Conservation (phyloP, 2,888 invertebrate genomes). For the Melikaiella ostensackeni region DNA sequence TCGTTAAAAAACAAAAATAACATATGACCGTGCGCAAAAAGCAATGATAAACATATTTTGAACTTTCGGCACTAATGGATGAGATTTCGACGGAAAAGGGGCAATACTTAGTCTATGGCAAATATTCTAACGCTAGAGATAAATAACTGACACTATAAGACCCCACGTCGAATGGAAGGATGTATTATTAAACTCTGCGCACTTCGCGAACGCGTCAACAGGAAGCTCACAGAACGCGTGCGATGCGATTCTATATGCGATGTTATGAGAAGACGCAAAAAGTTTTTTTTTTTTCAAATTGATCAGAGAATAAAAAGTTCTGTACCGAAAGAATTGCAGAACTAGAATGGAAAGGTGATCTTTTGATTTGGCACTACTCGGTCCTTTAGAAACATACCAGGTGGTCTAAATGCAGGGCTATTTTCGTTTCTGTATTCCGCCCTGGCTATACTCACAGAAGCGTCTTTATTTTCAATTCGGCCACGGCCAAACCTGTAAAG, state of each 20-base stretch:
- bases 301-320: background rate
- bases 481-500: constrained; percentile 69
- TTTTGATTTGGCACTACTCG: constrained; percentile 66
- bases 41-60: constrained; percentile 9
- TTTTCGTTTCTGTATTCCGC: constrained; percentile 62
- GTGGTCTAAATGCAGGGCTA: constrained; percentile 69
- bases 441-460: constrained; percentile 52
- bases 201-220: background rate
- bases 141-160: constrained; percentile 5
- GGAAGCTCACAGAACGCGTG: background rate
- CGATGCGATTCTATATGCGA: background rate
- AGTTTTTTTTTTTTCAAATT: too few species aligned
- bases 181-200: constrained; percentile 25
- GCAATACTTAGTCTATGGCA: background rate
- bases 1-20: constrained; percentile 52
- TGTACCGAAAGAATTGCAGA: background rate
- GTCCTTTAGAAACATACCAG: constrained; percentile 62
- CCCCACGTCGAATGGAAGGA: background rate
- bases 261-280: background rate
- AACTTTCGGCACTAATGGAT: background rate
- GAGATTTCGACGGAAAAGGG: background rate
- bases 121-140: background rate
- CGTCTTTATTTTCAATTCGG: constrained; percentile 75
- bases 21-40: constrained; percentile 48
- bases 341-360: constrained; percentile 62